phyloP scores from a whole-genome alignment of 2,888 invertebrate species.

The Oxyscelio sp. region DNA sequence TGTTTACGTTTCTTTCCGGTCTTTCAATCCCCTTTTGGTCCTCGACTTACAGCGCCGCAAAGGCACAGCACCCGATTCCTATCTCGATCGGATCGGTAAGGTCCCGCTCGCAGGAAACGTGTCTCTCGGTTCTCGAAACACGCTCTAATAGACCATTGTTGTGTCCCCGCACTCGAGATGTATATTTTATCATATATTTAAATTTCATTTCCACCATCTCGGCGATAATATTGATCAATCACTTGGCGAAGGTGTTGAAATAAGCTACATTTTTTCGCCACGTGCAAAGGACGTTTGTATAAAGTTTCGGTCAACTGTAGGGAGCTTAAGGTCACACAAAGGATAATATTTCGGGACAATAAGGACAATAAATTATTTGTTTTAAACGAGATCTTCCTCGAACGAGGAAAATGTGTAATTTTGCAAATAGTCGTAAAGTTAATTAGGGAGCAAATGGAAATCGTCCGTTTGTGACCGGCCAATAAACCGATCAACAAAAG shows the following conservation, averaged over 20 bases:
- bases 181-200: constrained; percentile 51
- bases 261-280: constrained; percentile 6
- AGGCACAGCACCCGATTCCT: constrained; percentile 67
- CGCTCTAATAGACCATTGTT: constrained; percentile 60
- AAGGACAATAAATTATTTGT: background rate
- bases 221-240: constrained; percentile 60
- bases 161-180: constrained; percentile 18
- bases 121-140: constrained; percentile 40
- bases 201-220: constrained; percentile 19
- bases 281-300: constrained; percentile 9
- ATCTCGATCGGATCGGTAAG: constrained; percentile 75
- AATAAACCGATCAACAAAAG: constrained; percentile 55
- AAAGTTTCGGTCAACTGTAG: background rate
- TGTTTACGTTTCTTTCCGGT: constrained; percentile 81
- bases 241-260: constrained; percentile 52
- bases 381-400: background rate
- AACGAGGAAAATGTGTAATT: background rate
- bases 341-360: too few species aligned
- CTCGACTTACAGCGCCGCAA: constrained; percentile 65
- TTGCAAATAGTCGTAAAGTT: constrained; percentile 20
- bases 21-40: constrained; percentile 63
- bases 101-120: constrained; percentile 9
- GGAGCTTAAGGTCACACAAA: too few species aligned
- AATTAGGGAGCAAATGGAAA: constrained; percentile 29
- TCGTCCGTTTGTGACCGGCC: constrained; percentile 4